Percentiles rank a stretch among this genome's conserved stretches.
Evolutionary conservation across 2,797 vertebrate genomes (phyloP).

Genomic region (Gambelia wislizenii): DNA sequence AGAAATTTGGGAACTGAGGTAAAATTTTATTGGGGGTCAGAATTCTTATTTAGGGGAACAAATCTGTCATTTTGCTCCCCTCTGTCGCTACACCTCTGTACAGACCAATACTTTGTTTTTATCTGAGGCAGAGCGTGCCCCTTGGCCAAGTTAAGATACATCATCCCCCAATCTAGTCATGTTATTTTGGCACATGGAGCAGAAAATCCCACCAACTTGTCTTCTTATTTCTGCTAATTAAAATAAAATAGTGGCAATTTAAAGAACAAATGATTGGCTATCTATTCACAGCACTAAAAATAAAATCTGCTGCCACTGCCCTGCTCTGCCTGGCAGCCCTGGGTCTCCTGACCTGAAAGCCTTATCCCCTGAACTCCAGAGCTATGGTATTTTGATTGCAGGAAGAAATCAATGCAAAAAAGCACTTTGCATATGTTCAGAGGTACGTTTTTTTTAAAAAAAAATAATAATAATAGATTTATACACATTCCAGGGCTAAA

Average conservation of each 20-base stretch:
- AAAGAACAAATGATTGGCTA: background rate
- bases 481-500: background rate
- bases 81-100: background rate
- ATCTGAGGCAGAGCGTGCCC: background rate
- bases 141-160: background rate
- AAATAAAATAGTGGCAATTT: background rate
- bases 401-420: background rate
- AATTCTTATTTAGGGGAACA: too few relatives aligned
- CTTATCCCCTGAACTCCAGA: background rate
- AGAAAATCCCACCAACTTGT: background rate
- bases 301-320: background rate
- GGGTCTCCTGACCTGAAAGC: background rate
- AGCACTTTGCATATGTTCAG: background rate
- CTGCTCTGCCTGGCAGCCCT: background rate
- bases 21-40: too few relatives aligned
- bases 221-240: background rate
- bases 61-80: background rate
- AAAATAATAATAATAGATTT: background rate
- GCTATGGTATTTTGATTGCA: background rate
- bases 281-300: too few relatives aligned
- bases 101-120: background rate
- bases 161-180: background rate
- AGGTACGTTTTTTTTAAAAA: background rate
- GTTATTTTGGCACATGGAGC: background rate
- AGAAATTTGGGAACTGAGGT: too few relatives aligned